Percentiles rank a stretch among this genome's conserved stretches.
Evolutionary conservation across 2,888 invertebrate species (phyloP).

Genomic region (Chirona hameri): DNA sequence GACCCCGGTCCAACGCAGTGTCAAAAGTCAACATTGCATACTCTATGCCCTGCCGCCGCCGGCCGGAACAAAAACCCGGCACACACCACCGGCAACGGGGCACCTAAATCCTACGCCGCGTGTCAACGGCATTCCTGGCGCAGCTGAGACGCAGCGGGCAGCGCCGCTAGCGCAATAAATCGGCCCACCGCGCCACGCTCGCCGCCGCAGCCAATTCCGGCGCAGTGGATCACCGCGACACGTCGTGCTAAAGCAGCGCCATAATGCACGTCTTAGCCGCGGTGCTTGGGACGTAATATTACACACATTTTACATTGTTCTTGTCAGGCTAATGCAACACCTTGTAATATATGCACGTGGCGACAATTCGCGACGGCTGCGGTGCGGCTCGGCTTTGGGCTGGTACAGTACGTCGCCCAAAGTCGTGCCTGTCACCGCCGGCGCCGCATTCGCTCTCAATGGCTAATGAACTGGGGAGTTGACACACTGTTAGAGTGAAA

Average conservation of each 20-base stretch:
- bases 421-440: not conserved
- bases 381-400: not conserved
- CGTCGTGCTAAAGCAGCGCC: not conserved
- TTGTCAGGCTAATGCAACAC: conserved; percentile 24
- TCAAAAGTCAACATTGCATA: too few relatives aligned
- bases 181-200: not conserved
- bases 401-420: not conserved
- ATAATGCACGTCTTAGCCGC: conserved; percentile 5
- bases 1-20: too few relatives aligned
- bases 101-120: not conserved
- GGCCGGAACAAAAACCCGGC: too few relatives aligned
- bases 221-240: not conserved
- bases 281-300: conserved; percentile 8
- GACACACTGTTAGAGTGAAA: conserved; percentile 9
- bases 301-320: conserved; percentile 26
- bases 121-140: not conserved
- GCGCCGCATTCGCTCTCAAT: not conserved
- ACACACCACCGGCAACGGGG: not conserved
- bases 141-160: not conserved
- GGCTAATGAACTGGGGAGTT: conserved; percentile 1
- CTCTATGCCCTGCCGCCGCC: too few relatives aligned
- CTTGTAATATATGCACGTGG: conserved; percentile 8
- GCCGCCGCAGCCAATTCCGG: not conserved
- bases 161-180: not conserved
- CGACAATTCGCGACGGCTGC: not conserved